phyloP scores from a whole-genome alignment of 2,888 invertebrate species.

The Danaus chrysippus region DNA sequence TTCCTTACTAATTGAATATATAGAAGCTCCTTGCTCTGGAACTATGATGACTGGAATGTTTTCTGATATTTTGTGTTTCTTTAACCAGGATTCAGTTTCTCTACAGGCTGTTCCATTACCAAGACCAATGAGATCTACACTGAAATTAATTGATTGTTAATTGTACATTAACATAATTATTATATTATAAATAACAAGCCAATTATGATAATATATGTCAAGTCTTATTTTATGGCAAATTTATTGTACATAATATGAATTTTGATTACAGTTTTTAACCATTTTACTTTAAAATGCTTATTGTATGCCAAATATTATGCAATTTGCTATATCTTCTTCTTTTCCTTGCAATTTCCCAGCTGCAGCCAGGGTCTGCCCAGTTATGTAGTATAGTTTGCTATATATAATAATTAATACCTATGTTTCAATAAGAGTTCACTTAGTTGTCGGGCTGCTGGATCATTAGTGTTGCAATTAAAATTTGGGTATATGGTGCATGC shows the following conservation, averaged over 20 bases:
- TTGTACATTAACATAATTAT: background rate
- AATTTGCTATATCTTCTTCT: background rate
- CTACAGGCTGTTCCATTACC: conserved; percentile 96
- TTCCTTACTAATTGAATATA: conserved; percentile 92
- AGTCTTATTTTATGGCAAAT: too few relatives aligned
- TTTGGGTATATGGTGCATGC: conserved; percentile 84
- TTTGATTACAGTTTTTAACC: too few relatives aligned
- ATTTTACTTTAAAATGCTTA: too few relatives aligned
- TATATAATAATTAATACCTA: conserved; percentile 56
- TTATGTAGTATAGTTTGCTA: background rate
- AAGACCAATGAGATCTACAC: conserved; percentile 89
- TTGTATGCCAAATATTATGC: too few relatives aligned
- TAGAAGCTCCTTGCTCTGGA: conserved; percentile 94
- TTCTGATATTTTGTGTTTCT: conserved; percentile 65
- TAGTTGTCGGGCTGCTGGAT: conserved; percentile 65
- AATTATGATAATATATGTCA: too few relatives aligned
- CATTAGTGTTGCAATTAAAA: conserved; percentile 58
- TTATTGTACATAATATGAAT: too few relatives aligned
- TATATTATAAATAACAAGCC: background rate
- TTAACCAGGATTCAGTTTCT: conserved; percentile 90
- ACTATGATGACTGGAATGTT: conserved; percentile 88
- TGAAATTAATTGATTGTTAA: conserved; percentile 50
- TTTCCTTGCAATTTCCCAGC: too few relatives aligned
- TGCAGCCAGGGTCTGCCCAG: too few relatives aligned
- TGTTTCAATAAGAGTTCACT: conserved; percentile 78